These are phyloP conservation scores for Luehdorfia chinensis DNA, from an alignment of 1,140 invertebrate species.

Conservation along the genomic window DNA sequence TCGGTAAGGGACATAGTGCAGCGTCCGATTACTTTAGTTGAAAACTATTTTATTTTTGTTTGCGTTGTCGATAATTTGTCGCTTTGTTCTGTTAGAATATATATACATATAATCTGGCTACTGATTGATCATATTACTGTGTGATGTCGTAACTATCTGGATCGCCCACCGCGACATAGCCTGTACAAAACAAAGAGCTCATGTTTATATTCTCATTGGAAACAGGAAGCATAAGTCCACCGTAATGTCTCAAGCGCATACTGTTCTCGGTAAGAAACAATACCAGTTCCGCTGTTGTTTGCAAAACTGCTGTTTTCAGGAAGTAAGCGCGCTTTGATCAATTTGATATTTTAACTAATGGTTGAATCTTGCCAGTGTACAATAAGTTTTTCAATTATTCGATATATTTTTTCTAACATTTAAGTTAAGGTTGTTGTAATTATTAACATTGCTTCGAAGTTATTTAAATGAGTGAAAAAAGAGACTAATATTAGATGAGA, in stretches of 20 bases:
- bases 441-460: too few relatives aligned
- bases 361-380: too few relatives aligned
- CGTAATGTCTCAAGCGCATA: constrained; percentile 53
- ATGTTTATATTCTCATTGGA: constrained; percentile 67
- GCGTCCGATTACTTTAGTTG: constrained; percentile 67
- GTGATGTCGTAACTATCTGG: constrained; percentile 16
- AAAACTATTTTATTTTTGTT: constrained; percentile 30
- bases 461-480: too few relatives aligned
- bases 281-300: constrained; percentile 71
- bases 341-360: constrained; percentile 31
- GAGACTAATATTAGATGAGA: too few relatives aligned
- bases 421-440: too few relatives aligned
- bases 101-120: constrained; percentile 1
- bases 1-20: constrained; percentile 71
- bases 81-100: constrained; percentile 4
- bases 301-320: constrained; percentile 64
- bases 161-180: constrained; percentile 17
- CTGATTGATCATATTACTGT: constrained; percentile 10
- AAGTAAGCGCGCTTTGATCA: constrained; percentile 47
- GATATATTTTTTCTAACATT: too few relatives aligned
- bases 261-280: constrained; percentile 72
- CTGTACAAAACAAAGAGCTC: constrained; percentile 42
- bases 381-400: too few relatives aligned
- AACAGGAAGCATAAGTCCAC: constrained; percentile 69
- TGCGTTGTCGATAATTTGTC: constrained; percentile 32